Percentiles rank a stretch among this genome's conserved stretches.
Evolutionary conservation across 2,888 invertebrate genomes (phyloP).

Genomic region (Eledone cirrhosa): DNA sequence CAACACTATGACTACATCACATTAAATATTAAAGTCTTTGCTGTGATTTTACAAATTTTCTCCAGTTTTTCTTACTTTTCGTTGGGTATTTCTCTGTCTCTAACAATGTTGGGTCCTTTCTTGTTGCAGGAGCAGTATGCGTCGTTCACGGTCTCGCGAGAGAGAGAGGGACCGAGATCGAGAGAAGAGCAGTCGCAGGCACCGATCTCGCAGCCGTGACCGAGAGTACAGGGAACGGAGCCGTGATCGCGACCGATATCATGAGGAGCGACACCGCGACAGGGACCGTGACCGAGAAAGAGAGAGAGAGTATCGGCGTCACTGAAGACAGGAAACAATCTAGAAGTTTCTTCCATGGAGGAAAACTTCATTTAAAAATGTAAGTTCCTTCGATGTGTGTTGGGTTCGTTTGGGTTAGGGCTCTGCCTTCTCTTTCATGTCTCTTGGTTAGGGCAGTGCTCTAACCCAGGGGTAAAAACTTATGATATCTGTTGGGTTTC

Average conservation of each 20-base stretch:
- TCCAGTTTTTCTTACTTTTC: too few relatives aligned
- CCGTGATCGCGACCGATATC: slow-evolving; percentile 69
- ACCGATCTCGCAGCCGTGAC: slow-evolving; percentile 69
- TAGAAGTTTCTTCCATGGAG: not conserved
- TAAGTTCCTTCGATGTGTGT: too few relatives aligned
- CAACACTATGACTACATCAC: too few relatives aligned
- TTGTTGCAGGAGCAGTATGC: slow-evolving; percentile 49
- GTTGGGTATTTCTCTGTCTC: too few relatives aligned
- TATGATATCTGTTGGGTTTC: too few relatives aligned
- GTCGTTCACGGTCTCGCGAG: slow-evolving; percentile 84
- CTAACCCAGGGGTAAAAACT: too few relatives aligned
- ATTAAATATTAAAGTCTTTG: too few relatives aligned
- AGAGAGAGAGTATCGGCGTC: slow-evolving; percentile 58
- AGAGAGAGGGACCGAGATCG: slow-evolving; percentile 66
- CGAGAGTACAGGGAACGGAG: slow-evolving; percentile 71
- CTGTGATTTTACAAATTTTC: too few relatives aligned
- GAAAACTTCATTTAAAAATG: not conserved
- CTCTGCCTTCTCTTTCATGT: not conserved
- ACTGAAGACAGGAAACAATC: not conserved
- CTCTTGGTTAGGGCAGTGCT: too few relatives aligned
- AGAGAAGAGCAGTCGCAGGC: slow-evolving; percentile 61
- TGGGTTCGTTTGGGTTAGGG: not conserved
- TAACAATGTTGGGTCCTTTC: too few relatives aligned
- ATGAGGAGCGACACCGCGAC: slow-evolving; percentile 56
- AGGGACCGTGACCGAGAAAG: slow-evolving; percentile 60